Conservation (phyloP, 2,888 invertebrate genomes). For the Globia sparganii region DNA sequence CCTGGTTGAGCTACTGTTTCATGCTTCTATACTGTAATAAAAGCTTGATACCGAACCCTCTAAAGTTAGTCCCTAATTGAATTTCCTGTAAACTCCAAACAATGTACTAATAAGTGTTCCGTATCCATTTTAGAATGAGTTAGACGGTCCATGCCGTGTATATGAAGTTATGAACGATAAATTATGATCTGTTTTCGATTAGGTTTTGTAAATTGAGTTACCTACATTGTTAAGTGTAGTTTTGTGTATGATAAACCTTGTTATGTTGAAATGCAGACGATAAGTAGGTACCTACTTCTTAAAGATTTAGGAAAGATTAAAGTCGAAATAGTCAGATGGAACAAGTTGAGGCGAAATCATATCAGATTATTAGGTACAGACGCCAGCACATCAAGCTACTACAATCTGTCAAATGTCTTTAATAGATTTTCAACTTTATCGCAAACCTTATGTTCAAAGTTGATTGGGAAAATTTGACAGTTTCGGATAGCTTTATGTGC, state of each 20-base stretch:
- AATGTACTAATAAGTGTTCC: constrained; percentile 46
- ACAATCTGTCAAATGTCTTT: too few species aligned
- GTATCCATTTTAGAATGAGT: constrained; percentile 55
- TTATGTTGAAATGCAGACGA: not conserved
- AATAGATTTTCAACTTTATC: too few species aligned
- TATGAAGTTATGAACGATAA: constrained; percentile 42
- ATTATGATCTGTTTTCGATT: constrained; percentile 27
- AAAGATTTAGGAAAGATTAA: not conserved
- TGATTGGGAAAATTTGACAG: too few species aligned
- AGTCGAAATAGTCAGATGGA: not conserved
- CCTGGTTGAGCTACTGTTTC: constrained; percentile 21
- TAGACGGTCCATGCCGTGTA: constrained; percentile 13
- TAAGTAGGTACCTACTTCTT: not conserved
- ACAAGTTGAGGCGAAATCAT: not conserved
- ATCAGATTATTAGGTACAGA: not conserved
- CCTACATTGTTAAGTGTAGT: not conserved
- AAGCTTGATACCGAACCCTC: constrained; percentile 32
- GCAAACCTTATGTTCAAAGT: too few species aligned
- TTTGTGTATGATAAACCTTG: not conserved
- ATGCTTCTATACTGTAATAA: constrained; percentile 4
- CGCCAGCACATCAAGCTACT: too few species aligned
- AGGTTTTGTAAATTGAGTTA: constrained; percentile 12
- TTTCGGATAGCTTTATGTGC: too few species aligned
- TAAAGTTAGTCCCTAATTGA: constrained; percentile 60
- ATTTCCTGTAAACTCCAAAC: constrained; percentile 61